Base-by-base conservation (phyloP, 2,113 vertebrate species). In the Scomber japonicus region DNA sequence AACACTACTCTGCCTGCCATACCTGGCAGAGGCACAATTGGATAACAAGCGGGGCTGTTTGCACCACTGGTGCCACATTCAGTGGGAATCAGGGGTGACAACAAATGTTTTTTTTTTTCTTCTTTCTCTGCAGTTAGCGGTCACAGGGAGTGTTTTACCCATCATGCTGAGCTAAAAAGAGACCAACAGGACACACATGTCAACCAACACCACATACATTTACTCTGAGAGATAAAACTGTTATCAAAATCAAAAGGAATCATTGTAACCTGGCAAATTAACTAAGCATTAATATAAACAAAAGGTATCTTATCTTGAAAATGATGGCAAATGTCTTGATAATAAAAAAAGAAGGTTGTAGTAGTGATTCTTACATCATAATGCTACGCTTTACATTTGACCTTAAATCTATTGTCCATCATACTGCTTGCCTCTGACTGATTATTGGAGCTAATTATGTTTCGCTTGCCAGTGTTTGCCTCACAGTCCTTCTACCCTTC, bases 21-120 rank as follows among this genome's bases (percentile, higher is more conserved):
- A 87, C 76, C 82, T 86, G 89, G 89, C 91, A 85, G 81, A 83
- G 78, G 83, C 81, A 89, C 87, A 81, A 83, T 72, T 83, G 83
- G 83, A 79, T 85, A 86, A 90, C 85, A 88, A 80, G 89, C 62
- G 5, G 76, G 59, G 80, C 75, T 81, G 88, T 82, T 85, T 83
- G 88, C 71, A 77, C 66, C 50, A 69, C 69, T 27, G 49, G 49
- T 56, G 80, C 68, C 56, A 78, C 83, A 69, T 86, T 89, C 79
- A 45, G 71, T 17, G 74, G 81, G 79, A 86, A 76, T 78, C 76
- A 75, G 15, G 17, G 44, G 63, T 17, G 30, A 80, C 78, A 86
- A 80, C 78, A 80, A 82, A 87, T 49, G 71, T 45, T 63, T 63
- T 11, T 14, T 31, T 68, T 54, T 21, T 66, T 11, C 16, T n/a